Base-by-base conservation (phyloP, 2,113 vertebrate genomes). In the Plecotus auritus region DNA sequence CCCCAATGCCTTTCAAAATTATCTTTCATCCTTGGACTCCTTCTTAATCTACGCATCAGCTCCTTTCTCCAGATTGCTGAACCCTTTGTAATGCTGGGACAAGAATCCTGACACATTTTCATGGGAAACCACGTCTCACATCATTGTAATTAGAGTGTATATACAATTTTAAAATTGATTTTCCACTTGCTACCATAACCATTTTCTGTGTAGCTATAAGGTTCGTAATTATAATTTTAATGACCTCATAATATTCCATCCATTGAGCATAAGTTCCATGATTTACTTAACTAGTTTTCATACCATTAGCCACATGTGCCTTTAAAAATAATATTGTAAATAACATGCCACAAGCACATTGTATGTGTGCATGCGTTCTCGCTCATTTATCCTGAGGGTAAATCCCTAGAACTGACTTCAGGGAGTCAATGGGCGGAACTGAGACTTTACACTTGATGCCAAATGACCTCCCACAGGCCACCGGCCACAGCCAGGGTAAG, bases 291-390 rank as follows among this genome's bases (percentile, higher is more conserved):
- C 81, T 88, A 6, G 67, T 92, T 95, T 92, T 73, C 85, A 70
- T 91, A 70, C 82, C 74, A 7, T 96, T 95, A 90, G 59, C 85
- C 88, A 94, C 61, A 73, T 94, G 91, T 7, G 72, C 95, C 82
- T 95, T 92, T 56, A 9, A 96, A 96, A 95, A 72, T 61, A 90
- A 81, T 81, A 85, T 67, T 92, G 72, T 92, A 95, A 96, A 95
- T 78, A 94, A 45, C 80, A 70, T 49, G 23, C 70, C 12, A 4
- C 12, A 5, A 88, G 77, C 67, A n/a, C 56, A 66, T 67, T 73
- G 91, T 69, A 32, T 2, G 14, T 61, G 40, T 40, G 14, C 23
- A 7, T 35, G 30, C 12, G 37, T 95, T 73, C 93, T 51, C 73
- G 61, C 69, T 90, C 45, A n/a, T 81, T 90, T 69, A 16, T 42